A percentile compares a stretch with the other conserved stretches of the same genome.
Evolutionary conservation across 2,888 invertebrate genomes (phyloP).

Genomic region (Philereme transversata): DNA sequence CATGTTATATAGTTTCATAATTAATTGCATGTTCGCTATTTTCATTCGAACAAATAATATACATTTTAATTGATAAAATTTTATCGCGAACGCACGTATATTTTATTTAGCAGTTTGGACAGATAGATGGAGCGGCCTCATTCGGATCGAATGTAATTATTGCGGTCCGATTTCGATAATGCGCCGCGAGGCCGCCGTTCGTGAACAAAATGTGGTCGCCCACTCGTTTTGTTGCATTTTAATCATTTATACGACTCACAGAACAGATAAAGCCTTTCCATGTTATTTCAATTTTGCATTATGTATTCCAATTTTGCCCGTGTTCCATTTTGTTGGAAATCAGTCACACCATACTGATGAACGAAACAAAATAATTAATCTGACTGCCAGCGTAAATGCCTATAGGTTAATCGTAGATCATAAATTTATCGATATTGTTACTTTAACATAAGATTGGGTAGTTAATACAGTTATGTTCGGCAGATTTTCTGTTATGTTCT

Average conservation of each 20-base stretch:
- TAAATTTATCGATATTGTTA: constrained; percentile 1
- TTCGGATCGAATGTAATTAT: constrained; percentile 80
- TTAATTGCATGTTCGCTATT: constrained; percentile 57
- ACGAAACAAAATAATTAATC: constrained; percentile 37
- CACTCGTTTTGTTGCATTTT: constrained; percentile 77
- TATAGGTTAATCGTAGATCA: constrained; percentile 1
- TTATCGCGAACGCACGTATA: constrained; percentile 59
- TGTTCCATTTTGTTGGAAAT: constrained; percentile 45
- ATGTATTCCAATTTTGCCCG: constrained; percentile 38
- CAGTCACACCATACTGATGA: constrained; percentile 42
- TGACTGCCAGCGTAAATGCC: constrained; percentile 15
- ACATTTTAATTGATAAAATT: constrained; percentile 66
- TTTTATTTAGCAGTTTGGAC: constrained; percentile 71
- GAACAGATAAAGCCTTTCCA: constrained; percentile 69
- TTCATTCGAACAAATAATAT: constrained; percentile 57
- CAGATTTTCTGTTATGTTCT: constrained; percentile 26
- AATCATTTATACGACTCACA: constrained; percentile 73
- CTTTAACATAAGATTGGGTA: constrained; percentile 7
- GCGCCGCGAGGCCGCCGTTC: constrained; percentile 70
- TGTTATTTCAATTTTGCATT: constrained; percentile 62
- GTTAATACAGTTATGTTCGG: constrained; percentile 16
- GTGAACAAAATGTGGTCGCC: constrained; percentile 72
- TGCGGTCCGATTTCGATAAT: constrained; percentile 81
- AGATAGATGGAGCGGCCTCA: constrained; percentile 71
- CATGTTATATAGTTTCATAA: constrained; percentile 53